A percentile compares a stretch with the other conserved stretches of the same genome.
Evolutionary conservation across 64 coral and sea anemone species (phyloP).

Genomic region (Exaiptasia diaphana): DNA sequence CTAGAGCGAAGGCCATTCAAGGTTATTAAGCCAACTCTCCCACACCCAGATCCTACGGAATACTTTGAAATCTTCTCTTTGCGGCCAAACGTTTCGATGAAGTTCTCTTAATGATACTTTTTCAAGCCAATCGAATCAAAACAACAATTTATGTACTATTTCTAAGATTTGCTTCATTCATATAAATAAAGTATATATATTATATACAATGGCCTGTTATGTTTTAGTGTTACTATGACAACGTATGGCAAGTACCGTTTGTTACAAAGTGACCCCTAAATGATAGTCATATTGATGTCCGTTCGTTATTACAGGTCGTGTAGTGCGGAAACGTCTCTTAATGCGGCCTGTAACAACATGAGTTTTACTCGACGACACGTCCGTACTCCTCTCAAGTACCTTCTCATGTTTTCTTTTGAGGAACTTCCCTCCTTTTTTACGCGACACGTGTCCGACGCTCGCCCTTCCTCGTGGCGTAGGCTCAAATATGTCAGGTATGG

Average conservation of each 20-base stretch:
- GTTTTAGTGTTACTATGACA: neutral
- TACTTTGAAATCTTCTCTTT: no score
- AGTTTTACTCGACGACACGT: neutral
- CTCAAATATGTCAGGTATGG: neutral
- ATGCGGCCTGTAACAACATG: neutral
- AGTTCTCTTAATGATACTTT: no score
- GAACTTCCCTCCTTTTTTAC: neutral
- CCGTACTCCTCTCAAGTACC: neutral
- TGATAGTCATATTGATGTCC: neutral
- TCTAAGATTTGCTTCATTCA: no score
- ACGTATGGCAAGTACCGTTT: neutral
- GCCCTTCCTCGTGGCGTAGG: neutral
- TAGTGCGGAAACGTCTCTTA: neutral
- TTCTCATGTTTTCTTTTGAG: neutral
- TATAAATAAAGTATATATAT: no score
- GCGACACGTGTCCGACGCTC: neutral
- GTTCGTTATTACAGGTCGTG: neutral
- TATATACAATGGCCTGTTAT: no score
- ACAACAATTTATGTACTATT: no score
- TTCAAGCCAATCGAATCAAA: no score
- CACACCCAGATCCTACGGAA: no score
- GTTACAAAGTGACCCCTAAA: conserved; percentile 1
- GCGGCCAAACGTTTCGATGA: no score
- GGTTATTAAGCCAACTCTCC: no score
- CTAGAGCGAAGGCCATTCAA: no score